Evolutionary conservation across 1,140 invertebrate genomes (phyloP), one percentile per base, ranked within the genome.

Genomic region (Sycophaga agraensis): DNA sequence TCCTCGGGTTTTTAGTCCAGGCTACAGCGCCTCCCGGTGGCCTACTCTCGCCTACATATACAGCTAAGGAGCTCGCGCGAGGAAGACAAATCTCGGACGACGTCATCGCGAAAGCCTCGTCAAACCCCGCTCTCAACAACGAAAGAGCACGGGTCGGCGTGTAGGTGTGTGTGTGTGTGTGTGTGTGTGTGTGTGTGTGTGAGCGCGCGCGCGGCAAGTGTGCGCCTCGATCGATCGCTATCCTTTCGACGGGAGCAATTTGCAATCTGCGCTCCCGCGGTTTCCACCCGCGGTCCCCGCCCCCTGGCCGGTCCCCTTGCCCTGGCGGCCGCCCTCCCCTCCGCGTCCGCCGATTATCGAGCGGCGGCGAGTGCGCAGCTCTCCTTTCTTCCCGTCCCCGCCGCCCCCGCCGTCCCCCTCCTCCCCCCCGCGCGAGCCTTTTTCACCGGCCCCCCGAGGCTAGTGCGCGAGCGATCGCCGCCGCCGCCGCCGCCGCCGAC

Each of bases 181-280:
- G 21, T 17, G n/a, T 17, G 2, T n/a, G n/a, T n/a, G n/a, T n/a
- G n/a, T n/a, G 17, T 22, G 12, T 28, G 2, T 14, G 48, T 6
- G 21, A n/a, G 31, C 17, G 28, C 14, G 14, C 2, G 21, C 40
- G n/a, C 40, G 2, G 48, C 8, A n/a, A 2, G 2, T 19, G 45
- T 45, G 12, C 43, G 49, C 16, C 39, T 24, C 49, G 40, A 35
- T 54, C 59, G 59, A 53, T 60, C 58, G 58, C 37, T 54, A 46
- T 54, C 49, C 59, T 37, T 45, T 61, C 59, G 59, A 28, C 59
- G 40, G 31, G 46, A 46, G n/a, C 59, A 60, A 51, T 60, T 60
- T 60, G 58, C 58, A 46, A 60, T 59, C 46, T 35, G 49, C 39
- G 26, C 28, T 43, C 28, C 45, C 49, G 50, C 28, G 28, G 37